Evolutionary conservation across 2,113 vertebrate species (phyloP).

Genomic region (Phaethornis superciliosus): DNA sequence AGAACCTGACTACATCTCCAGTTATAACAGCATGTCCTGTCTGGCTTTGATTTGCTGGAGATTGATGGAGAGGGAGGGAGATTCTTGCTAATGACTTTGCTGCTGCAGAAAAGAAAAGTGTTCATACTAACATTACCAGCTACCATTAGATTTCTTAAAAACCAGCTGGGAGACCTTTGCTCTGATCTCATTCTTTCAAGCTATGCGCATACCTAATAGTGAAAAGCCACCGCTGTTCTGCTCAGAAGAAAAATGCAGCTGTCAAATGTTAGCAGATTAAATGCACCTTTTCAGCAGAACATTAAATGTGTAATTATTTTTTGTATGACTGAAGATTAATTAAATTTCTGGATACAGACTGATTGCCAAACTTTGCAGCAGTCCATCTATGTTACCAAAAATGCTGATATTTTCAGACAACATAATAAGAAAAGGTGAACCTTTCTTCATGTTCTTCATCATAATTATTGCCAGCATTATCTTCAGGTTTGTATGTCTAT

Average conservation of each 20-base stretch:
- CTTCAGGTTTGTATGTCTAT: background rate
- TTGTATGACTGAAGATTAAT: constrained; percentile 73
- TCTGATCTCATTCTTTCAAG: constrained; percentile 71
- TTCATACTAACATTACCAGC: constrained; percentile 28
- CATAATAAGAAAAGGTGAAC: constrained; percentile 28
- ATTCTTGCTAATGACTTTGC: constrained; percentile 38
- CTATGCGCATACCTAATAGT: constrained; percentile 61
- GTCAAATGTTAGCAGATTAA: constrained; percentile 76
- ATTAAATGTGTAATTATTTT: constrained; percentile 77
- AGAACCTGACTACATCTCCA: background rate
- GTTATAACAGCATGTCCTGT: constrained; percentile 33
- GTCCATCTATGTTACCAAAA: constrained; percentile 60
- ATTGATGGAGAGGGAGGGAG: constrained; percentile 8
- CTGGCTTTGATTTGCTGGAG: constrained; percentile 62
- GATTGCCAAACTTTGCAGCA: constrained; percentile 65
- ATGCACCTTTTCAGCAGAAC: constrained; percentile 67
- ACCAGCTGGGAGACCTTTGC: constrained; percentile 63
- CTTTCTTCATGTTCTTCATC: constrained; percentile 45
- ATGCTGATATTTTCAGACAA: constrained; percentile 33
- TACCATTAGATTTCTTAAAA: constrained; percentile 51
- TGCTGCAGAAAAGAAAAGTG: constrained; percentile 38
- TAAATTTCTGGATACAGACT: constrained; percentile 65
- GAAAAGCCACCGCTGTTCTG: constrained; percentile 58
- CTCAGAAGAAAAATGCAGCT: constrained; percentile 75
- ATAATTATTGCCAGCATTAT: constrained; percentile 22